Base-by-base conservation (phyloP, 2,113 vertebrate genomes). In the Brachypodius melanocephalos region DNA sequence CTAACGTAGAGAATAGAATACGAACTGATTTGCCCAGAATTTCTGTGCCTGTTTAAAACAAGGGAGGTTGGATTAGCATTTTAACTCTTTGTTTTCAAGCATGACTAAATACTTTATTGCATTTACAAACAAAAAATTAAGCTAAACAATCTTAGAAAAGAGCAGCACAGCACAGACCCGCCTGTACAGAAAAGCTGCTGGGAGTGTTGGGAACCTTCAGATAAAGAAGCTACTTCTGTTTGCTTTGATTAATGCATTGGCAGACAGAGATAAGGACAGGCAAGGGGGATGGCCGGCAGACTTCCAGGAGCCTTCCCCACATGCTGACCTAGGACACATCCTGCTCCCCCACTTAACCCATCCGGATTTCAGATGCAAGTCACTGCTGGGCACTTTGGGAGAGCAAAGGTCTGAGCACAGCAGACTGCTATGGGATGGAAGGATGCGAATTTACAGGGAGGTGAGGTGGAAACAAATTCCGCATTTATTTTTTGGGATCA, bases 21-120 rank as follows among this genome's bases (percentile, higher is more conserved):
- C 99, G 98, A 62, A 98, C 65, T 26, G 97, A 97, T 87, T 98
- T 98, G 95, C 98, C 97, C 75, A 99, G 98, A 76, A 99, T 98
- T 97, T 99, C 99, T 34, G 98, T 98, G 73, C 99, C 99, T 99
- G 96, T 94, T 93, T 54, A 94, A 97, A 97, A 96, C 86, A 97
- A 97, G 92, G 94, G 85, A 97, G 91, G 77, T 85, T 76, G 61
- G 32, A 81, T 97, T 96, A 98, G 96, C 68, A 90, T 95, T 68
- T 96, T 89, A 86, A 78, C 74, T 76, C 82, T 62, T 80, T 36
- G 59, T 84, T 24, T 43, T 61, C 71, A 45, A 52, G 32, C 92
- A 81, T 2, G 62, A 89, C 81, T 84, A 91, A 81, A 87, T 88
- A 97, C 68, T 95, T 79, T 83, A 93, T 71, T 76, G 91, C 91